Evolutionary conservation across 2,797 vertebrate genomes (phyloP).

Genomic region (Lithobates pipiens): DNA sequence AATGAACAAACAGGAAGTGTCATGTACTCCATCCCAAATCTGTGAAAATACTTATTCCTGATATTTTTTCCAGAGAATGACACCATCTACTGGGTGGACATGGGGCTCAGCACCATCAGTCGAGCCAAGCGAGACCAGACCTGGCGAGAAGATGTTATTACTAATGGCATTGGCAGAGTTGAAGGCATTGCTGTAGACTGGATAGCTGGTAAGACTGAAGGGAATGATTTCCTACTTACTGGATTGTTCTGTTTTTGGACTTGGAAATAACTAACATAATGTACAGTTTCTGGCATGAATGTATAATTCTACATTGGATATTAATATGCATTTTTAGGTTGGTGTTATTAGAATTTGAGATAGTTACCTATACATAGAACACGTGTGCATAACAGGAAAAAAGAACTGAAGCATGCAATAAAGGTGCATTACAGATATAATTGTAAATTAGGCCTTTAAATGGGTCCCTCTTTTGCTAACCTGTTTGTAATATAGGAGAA

Average conservation of each 20-base stretch:
- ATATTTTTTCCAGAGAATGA: constrained; percentile 84
- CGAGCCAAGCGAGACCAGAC: constrained; percentile 96
- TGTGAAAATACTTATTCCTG: background rate
- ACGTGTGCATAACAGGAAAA: no score
- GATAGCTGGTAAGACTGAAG: constrained; percentile 85
- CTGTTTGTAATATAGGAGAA: no score
- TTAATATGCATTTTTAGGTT: no score
- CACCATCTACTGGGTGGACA: constrained; percentile 99
- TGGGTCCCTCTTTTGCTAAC: no score
- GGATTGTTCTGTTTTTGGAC: background rate
- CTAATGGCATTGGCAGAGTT: constrained; percentile 94
- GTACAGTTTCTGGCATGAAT: background rate
- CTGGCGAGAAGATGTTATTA: constrained; percentile 95
- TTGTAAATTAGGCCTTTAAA: no score
- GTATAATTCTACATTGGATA: no score
- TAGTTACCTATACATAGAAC: no score
- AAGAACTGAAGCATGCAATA: no score
- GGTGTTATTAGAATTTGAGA: no score
- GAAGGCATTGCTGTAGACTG: constrained; percentile 97
- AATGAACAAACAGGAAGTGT: background rate
- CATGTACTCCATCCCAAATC: background rate
- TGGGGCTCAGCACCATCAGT: constrained; percentile 97
- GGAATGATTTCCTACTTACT: background rate
- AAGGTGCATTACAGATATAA: no score
- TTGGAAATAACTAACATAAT: background rate